Percentiles rank a stretch among this genome's conserved stretches.
phyloP scores from a whole-genome alignment of 2,797 vertebrate genomes.

The Apodemus agrarius region DNA sequence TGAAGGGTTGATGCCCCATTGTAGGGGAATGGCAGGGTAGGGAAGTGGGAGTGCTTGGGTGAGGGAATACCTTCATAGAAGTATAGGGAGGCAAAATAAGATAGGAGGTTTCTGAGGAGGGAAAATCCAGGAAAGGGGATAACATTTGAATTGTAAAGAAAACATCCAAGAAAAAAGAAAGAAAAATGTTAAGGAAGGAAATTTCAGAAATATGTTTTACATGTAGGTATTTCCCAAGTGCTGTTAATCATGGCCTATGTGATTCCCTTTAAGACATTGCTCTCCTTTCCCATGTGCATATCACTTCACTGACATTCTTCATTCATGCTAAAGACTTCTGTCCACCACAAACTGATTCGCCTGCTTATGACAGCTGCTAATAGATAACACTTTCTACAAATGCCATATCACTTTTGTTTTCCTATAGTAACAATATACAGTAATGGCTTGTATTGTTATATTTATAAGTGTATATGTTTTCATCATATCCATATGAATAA shows the following conservation, averaged over 20 bases:
- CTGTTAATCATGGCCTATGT: neutral
- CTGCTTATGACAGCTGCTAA: neutral
- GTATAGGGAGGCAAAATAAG: no score
- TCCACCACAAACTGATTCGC: neutral
- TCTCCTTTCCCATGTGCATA: accelerated
- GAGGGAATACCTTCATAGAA: no score
- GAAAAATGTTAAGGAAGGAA: neutral
- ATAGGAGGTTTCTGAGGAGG: no score
- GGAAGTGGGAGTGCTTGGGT: no score
- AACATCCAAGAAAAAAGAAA: no score
- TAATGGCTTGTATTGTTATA: neutral
- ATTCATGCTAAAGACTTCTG: neutral
- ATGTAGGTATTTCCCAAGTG: neutral
- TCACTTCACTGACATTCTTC: neutral
- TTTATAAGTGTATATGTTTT: neutral
- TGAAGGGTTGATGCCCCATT: no score
- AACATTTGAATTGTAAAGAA: no score
- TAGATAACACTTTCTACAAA: neutral
- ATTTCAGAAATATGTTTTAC: neutral
- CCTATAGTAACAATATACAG: neutral
- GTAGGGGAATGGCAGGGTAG: no score
- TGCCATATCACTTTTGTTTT: neutral
- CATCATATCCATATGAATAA: neutral
- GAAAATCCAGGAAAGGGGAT: no score
- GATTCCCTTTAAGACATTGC: neutral